A percentile compares a stretch with the other conserved stretches of the same genome.
Evolutionary conservation across 1,140 invertebrate genomes (phyloP).

Genomic region (Archivesica marissinica): DNA sequence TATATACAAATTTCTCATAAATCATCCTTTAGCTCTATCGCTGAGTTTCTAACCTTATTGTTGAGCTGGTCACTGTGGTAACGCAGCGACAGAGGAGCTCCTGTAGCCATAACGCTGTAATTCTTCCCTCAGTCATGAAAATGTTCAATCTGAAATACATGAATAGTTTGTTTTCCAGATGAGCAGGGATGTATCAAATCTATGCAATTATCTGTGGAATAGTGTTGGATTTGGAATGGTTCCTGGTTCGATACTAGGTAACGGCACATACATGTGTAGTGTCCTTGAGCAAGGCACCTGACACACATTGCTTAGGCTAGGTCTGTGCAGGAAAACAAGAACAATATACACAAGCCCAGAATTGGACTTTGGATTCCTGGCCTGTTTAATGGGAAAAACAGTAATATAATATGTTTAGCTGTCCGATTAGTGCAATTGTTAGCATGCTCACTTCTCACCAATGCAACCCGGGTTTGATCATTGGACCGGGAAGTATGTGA

Average conservation of each 20-base stretch:
- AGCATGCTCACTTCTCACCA: no score
- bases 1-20: no score
- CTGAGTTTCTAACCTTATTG: conserved; percentile 40
- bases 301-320: not conserved
- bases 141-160: conserved; percentile 30
- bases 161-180: not conserved
- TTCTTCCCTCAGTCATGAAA: conserved; percentile 45
- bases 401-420: no score
- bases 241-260: not conserved
- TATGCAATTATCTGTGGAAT: not conserved
- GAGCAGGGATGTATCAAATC: not conserved
- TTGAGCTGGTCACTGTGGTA: conserved; percentile 63
- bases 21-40: not conserved
- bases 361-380: no score
- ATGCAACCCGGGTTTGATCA: no score
- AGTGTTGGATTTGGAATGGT: not conserved
- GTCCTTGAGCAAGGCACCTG: no score
- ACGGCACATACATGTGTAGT: not conserved
- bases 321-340: not conserved
- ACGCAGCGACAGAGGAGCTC: conserved; percentile 59
- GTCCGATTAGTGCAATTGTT: no score
- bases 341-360: not conserved
- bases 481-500: no score
- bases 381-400: no score
- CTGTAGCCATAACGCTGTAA: conserved; percentile 41